phyloP scores from a whole-genome alignment of 2,113 vertebrate species.

The mouse (Mus musculus) region DNA sequence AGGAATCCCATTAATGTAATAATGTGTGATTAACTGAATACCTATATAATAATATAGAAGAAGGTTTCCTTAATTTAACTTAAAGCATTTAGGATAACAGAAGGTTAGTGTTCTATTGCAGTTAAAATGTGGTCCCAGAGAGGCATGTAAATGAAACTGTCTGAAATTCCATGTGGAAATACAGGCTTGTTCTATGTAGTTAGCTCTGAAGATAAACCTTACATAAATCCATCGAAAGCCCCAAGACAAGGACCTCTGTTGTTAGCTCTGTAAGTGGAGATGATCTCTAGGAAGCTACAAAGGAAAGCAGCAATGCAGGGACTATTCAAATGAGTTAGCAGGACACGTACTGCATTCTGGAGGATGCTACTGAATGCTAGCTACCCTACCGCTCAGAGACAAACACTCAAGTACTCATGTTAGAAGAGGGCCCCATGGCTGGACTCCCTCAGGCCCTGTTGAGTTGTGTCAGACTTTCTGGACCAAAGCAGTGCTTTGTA shows the following conservation, averaged over 20 bases:
- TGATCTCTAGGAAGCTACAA: background rate
- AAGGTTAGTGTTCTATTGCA: background rate
- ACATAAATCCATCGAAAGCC: background rate
- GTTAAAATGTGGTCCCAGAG: slow-evolving; percentile 43
- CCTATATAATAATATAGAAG: background rate
- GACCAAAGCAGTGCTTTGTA: background rate
- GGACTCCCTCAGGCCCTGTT: background rate
- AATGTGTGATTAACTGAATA: background rate
- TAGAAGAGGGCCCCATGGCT: background rate
- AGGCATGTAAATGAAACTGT: background rate
- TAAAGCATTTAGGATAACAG: slow-evolving; percentile 11
- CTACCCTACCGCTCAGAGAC: background rate
- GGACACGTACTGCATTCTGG: background rate
- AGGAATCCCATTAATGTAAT: background rate
- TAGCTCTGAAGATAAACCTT: background rate
- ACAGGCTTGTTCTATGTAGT: background rate
- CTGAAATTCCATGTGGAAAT: background rate
- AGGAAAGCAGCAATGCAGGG: background rate
- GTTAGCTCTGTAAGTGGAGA: slow-evolving; percentile 25
- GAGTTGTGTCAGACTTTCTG: background rate
- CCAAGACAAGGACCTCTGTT: background rate
- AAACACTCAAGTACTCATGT: background rate
- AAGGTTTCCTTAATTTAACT: slow-evolving; percentile 53
- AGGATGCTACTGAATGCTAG: background rate
- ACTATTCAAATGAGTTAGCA: background rate